A percentile compares a stretch with the other conserved stretches of the same genome.
phyloP scores from a whole-genome alignment of 2,797 vertebrate species.

The Crocodylus rhombifer region DNA sequence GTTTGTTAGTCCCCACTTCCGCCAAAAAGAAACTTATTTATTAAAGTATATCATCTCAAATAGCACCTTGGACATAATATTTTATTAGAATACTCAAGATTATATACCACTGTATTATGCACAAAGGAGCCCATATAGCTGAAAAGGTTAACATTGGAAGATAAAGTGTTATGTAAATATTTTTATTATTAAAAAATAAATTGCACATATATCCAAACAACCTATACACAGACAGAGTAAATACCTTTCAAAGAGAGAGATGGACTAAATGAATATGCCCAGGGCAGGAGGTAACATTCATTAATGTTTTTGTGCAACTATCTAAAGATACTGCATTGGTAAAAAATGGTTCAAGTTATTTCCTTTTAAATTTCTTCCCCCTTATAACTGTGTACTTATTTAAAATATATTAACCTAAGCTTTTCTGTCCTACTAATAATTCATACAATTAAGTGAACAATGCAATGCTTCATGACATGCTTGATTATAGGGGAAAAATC shows the following conservation, averaged over 20 bases:
- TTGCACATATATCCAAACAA: neutral
- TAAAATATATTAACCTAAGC: conserved; percentile 58
- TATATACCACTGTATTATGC: neutral
- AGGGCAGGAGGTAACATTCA: neutral
- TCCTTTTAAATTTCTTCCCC: neutral
- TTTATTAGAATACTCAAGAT: neutral
- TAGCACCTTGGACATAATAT: conserved; percentile 1
- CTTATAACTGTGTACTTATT: neutral
- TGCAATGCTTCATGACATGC: neutral
- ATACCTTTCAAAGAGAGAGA: neutral
- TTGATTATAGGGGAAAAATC: neutral
- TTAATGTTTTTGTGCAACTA: neutral
- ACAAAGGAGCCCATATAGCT: neutral
- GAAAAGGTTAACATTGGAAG: neutral
- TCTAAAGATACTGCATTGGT: neutral
- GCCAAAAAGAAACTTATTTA: conserved; percentile 9
- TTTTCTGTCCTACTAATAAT: neutral
- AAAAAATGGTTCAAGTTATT: too few relatives aligned
- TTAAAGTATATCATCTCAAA: neutral
- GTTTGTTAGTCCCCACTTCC: neutral
- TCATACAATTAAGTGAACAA: neutral
- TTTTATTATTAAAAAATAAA: neutral
- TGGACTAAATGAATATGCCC: conserved; percentile 19
- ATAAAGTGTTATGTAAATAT: neutral
- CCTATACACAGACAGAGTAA: neutral